phyloP scores from a whole-genome alignment of 1,140 invertebrate species.

The Aricia agestis region DNA sequence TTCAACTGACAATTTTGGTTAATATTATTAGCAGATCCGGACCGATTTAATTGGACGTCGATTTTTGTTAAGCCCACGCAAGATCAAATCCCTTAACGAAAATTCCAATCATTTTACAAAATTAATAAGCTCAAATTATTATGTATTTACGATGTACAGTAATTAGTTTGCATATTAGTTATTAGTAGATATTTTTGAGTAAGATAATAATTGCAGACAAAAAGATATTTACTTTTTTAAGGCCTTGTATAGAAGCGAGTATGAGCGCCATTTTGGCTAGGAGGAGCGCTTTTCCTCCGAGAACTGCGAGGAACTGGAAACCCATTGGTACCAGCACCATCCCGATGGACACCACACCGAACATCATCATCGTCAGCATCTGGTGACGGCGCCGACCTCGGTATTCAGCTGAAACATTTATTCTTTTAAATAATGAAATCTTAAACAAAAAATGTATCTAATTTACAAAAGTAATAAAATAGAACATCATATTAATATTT shows the following conservation, averaged over 20 bases:
- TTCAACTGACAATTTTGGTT: slow-evolving; percentile 32
- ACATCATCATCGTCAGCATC: slow-evolving; percentile 84
- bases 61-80: not conserved
- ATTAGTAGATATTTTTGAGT: not conserved
- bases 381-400: slow-evolving; percentile 76
- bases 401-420: slow-evolving; percentile 59
- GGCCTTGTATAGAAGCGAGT: slow-evolving; percentile 85
- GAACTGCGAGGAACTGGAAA: slow-evolving; percentile 85
- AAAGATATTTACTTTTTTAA: slow-evolving; percentile 78
- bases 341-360: slow-evolving; percentile 82
- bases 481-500: too few species aligned
- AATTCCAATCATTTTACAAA: not conserved
- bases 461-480: not conserved
- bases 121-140: not conserved
- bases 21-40: not conserved
- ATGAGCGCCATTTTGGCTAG: slow-evolving; percentile 86
- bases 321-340: slow-evolving; percentile 85
- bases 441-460: not conserved
- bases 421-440: not conserved
- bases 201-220: not conserved
- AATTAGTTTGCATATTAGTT: not conserved
- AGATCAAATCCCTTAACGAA: slow-evolving; percentile 2
- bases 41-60: not conserved
- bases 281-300: slow-evolving; percentile 85
- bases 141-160: not conserved